Evolutionary conservation across 2,113 vertebrate species (phyloP).

Genomic region (Indri indri): DNA sequence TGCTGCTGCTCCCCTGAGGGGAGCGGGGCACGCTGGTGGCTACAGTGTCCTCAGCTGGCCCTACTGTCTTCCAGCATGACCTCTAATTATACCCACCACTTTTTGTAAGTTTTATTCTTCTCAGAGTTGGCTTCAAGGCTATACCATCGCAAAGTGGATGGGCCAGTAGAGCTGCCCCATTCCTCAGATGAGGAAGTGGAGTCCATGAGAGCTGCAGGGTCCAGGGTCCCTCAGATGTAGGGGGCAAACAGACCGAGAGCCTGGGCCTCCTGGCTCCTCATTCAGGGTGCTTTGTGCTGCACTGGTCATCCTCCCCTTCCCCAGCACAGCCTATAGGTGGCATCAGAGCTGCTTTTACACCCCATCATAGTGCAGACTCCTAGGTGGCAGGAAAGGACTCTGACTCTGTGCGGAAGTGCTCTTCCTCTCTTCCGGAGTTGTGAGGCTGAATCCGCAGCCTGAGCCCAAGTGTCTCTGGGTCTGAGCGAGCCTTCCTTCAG

Average conservation of each 20-base stretch:
- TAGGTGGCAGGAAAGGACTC: not conserved
- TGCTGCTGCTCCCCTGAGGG: not conserved
- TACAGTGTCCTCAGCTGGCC: not conserved
- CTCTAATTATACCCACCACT: not conserved
- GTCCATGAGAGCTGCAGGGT: not conserved
- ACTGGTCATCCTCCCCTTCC: not conserved
- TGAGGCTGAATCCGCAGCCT: not conserved
- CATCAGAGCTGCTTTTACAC: not conserved
- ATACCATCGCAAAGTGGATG: not conserved
- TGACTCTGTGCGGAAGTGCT: not conserved
- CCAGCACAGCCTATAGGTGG: not conserved
- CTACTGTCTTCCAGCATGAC: not conserved
- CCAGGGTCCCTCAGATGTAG: not conserved
- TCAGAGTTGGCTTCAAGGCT: not conserved
- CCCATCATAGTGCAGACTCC: not conserved
- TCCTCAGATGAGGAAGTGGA: not conserved
- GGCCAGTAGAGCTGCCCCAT: not conserved
- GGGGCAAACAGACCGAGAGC: not conserved
- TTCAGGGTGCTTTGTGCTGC: not conserved
- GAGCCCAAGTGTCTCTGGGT: not conserved
- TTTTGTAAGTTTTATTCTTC: not conserved
- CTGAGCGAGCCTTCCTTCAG: not conserved
- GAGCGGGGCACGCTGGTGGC: not conserved
- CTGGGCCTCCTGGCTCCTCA: not conserved
- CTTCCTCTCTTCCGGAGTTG: not conserved